Conservation (phyloP, 2,888 invertebrate genomes). For the Nemapogon koenigi region DNA sequence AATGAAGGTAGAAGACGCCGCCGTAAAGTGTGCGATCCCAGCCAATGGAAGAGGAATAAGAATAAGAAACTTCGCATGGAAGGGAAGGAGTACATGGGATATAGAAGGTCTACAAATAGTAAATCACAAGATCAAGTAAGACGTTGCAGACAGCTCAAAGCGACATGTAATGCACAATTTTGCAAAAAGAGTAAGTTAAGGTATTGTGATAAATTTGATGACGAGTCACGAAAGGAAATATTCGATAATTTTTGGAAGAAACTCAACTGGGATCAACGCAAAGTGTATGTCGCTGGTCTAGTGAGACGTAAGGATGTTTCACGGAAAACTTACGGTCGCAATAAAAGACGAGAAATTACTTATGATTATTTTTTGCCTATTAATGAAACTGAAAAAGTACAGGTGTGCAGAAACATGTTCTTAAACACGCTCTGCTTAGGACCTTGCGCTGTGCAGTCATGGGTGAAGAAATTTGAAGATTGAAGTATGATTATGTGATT, state of each 20-base stretch:
- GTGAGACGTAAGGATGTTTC: background rate
- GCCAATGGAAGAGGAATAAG: background rate
- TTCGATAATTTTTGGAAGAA: background rate
- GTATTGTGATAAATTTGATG: background rate
- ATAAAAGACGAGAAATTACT: background rate
- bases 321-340: background rate
- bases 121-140: too few species aligned
- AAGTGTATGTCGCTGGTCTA: background rate
- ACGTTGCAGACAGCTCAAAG: background rate
- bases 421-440: background rate
- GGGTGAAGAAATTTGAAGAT: conserved; percentile 15
- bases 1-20: background rate
- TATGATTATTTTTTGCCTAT: background rate
- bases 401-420: background rate
- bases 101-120: background rate
- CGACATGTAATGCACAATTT: background rate
- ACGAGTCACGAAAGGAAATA: background rate
- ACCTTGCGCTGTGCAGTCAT: background rate
- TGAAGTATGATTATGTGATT: too few species aligned
- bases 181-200: background rate
- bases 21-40: background rate
- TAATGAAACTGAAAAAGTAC: background rate
- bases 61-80: background rate
- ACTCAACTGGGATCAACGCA: background rate
- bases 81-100: background rate